A percentile compares a stretch with the other conserved stretches of the same genome.
Conservation (phyloP, 2,888 invertebrate genomes). For the Spilosoma lubricipeda region DNA sequence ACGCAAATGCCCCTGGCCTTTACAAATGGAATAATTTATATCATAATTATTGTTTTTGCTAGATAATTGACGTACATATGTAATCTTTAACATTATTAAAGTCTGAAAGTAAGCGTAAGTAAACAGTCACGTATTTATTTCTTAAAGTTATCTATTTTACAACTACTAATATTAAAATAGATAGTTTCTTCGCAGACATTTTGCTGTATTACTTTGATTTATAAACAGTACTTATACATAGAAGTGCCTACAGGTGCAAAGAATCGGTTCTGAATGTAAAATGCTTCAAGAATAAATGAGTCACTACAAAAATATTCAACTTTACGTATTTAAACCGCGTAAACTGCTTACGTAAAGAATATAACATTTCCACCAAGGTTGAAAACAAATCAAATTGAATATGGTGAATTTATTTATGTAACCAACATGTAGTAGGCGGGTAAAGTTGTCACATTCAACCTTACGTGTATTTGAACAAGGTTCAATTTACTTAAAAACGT, state of each 20-base stretch:
- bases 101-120: conserved; percentile 19
- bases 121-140: conserved; percentile 20
- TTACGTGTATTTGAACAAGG: conserved; percentile 57
- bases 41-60: conserved; percentile 12
- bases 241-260: conserved; percentile 38
- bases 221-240: conserved; percentile 30
- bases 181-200: conserved; percentile 27
- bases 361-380: conserved; percentile 65
- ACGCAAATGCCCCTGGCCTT: conserved; percentile 27
- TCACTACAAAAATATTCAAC: conserved; percentile 55
- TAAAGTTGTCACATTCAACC: conserved; percentile 58
- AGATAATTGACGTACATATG: conserved; percentile 4
- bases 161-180: conserved; percentile 21
- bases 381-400: conserved; percentile 62
- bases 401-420: conserved; percentile 62
- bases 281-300: conserved; percentile 44
- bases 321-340: conserved; percentile 56
- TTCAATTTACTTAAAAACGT: conserved; percentile 56
- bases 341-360: conserved; percentile 58
- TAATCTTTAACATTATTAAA: conserved; percentile 18
- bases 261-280: conserved; percentile 46
- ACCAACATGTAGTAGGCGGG: conserved; percentile 61
- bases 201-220: conserved; percentile 41
- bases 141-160: conserved; percentile 30
- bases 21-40: conserved; percentile 26